Evolutionary conservation across 2,113 vertebrate genomes (phyloP).

Genomic region (Rissa tridactyla): DNA sequence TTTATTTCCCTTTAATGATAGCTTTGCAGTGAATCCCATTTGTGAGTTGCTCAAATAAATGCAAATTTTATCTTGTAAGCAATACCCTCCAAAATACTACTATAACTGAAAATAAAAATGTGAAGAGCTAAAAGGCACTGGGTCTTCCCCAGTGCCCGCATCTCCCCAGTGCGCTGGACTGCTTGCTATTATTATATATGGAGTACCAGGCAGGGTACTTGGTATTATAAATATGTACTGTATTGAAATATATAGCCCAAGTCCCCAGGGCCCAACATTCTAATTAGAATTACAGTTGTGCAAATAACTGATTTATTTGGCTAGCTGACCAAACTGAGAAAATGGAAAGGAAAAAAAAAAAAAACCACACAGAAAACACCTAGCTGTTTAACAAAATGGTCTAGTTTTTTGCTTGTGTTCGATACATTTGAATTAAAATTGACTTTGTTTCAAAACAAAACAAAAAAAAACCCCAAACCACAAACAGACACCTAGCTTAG

Average conservation of each 20-base stretch:
- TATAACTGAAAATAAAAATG: constrained; percentile 8
- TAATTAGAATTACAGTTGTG: constrained; percentile 44
- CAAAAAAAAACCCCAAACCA: neutral
- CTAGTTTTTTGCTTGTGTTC: neutral
- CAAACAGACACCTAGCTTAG: neutral
- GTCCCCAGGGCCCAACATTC: neutral
- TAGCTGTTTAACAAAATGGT: neutral
- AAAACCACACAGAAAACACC: neutral
- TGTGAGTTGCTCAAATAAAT: constrained; percentile 37
- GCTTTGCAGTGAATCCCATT: constrained; percentile 36
- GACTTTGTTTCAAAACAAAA: neutral
- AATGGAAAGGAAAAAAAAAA: neutral
- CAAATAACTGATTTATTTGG: constrained; percentile 54
- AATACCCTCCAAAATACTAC: constrained; percentile 23
- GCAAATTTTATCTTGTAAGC: constrained; percentile 45
- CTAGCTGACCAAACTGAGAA: constrained; percentile 15
- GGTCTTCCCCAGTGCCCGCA: neutral
- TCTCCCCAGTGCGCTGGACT: neutral
- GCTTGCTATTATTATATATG: constrained; percentile 23
- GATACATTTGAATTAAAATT: neutral
- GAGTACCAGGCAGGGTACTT: neutral
- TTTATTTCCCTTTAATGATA: constrained; percentile 64
- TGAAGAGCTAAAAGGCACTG: neutral
- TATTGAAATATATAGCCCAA: constrained; percentile 38
- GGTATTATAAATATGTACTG: constrained; percentile 29